These are phyloP conservation scores for Suillia variegata DNA, from an alignment of 2,888 invertebrate genomes.

Conservation along the genomic window DNA sequence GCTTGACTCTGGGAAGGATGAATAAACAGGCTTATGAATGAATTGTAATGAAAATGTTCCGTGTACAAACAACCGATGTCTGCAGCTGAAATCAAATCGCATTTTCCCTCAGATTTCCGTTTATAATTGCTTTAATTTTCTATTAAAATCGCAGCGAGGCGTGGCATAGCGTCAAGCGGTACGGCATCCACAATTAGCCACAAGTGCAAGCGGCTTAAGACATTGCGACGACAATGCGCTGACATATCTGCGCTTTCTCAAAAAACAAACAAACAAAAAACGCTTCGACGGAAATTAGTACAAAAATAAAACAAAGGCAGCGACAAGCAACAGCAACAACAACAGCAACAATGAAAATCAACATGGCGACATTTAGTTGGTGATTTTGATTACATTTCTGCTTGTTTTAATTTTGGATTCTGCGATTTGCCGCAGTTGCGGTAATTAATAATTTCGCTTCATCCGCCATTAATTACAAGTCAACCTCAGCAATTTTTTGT, in stretches of 20 bases:
- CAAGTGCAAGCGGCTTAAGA: constrained; percentile 19
- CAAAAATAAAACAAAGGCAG: constrained; percentile 22
- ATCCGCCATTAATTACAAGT: constrained; percentile 59
- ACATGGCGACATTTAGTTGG: constrained; percentile 9
- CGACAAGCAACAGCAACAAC: too few relatives aligned
- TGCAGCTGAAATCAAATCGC: not conserved
- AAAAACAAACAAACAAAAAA: constrained; percentile 36
- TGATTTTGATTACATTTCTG: not conserved
- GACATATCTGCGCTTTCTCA: constrained; percentile 35
- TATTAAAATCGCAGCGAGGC: not conserved
- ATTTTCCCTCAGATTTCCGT: not conserved
- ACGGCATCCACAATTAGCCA: constrained; percentile 16
- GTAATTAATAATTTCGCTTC: constrained; percentile 60
- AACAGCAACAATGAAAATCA: not conserved
- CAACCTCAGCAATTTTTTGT: constrained; percentile 35
- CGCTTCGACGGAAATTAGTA: too few relatives aligned
- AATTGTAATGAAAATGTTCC: too few relatives aligned
- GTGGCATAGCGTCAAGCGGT: not conserved
- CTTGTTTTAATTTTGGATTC: not conserved
- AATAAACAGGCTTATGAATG: too few relatives aligned
- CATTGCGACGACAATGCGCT: constrained; percentile 18
- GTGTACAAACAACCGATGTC: not conserved
- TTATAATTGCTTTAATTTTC: constrained; percentile 1
- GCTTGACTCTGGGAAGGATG: too few relatives aligned
- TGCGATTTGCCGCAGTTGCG: constrained; percentile 39